Conservation (phyloP, 2,888 invertebrate genomes). For the Rhogogaster chlorosoma region DNA sequence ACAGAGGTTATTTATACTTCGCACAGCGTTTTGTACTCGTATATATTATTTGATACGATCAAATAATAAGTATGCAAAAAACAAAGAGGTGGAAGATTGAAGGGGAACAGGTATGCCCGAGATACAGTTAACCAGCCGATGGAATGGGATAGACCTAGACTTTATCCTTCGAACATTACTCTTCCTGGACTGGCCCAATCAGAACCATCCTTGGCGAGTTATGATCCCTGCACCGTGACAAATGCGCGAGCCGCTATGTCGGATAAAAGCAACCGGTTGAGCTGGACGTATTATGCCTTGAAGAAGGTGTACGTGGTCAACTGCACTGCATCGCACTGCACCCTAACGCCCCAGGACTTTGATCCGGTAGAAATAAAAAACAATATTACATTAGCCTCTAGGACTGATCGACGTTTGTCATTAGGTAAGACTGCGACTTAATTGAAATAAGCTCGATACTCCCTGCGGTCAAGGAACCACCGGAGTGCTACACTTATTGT, state of each 20-base stretch:
- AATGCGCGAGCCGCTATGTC: conserved; percentile 49
- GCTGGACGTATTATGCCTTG: conserved; percentile 20
- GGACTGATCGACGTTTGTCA: conserved; percentile 44
- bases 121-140: conserved; percentile 44
- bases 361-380: neutral
- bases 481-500: neutral
- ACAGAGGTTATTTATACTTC: neutral
- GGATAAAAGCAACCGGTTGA: conserved; percentile 39
- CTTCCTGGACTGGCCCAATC: conserved; percentile 44
- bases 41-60: conserved; percentile 35
- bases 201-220: conserved; percentile 49
- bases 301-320: conserved; percentile 23
- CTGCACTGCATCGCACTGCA: neutral
- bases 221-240: conserved; percentile 51
- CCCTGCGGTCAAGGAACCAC: neutral
- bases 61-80: conserved; percentile 19
- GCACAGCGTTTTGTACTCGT: neutral
- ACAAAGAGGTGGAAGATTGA: conserved; percentile 4
- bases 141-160: conserved; percentile 30
- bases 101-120: conserved; percentile 37
- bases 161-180: conserved; percentile 47
- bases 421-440: conserved; percentile 6
- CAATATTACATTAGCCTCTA: neutral
- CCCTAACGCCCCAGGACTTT: neutral
- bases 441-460: neutral